A percentile compares a stretch with the other conserved stretches of the same genome.
Conservation (phyloP, 2,888 invertebrate species). For the Dryobotodes eremita region DNA sequence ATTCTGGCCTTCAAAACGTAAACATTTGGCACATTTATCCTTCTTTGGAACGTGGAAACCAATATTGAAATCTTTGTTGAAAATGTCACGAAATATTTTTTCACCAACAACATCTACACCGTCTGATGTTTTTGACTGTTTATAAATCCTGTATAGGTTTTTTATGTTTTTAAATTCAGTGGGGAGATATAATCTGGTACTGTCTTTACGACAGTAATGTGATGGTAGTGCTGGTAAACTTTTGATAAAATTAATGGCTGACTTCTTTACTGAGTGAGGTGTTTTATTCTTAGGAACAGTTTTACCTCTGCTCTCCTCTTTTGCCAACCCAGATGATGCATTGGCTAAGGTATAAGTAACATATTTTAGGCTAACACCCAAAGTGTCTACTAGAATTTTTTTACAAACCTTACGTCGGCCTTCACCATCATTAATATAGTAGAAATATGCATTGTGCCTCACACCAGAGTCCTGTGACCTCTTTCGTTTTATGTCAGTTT, state of each 20-base stretch:
- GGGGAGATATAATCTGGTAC: conserved; percentile 42
- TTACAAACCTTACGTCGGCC: conserved; percentile 35
- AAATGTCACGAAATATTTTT: conserved; percentile 9
- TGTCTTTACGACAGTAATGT: conserved; percentile 47
- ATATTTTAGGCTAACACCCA: conserved; percentile 26
- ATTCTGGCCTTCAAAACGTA: conserved; percentile 35
- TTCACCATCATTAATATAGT: conserved; percentile 50
- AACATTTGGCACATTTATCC: conserved; percentile 51
- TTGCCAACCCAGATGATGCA: conserved; percentile 25
- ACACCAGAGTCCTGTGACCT: conserved; percentile 14
- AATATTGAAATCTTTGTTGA: conserved; percentile 23
- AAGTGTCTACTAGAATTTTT: conserved; percentile 29
- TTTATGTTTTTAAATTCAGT: conserved; percentile 39
- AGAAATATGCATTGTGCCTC: conserved; percentile 27
- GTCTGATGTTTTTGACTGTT: conserved; percentile 4
- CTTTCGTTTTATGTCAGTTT: conserved; percentile 13
- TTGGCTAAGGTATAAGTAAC: conserved; percentile 28
- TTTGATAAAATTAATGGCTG: conserved; percentile 39
- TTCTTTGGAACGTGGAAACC: conserved; percentile 52
- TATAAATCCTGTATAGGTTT: conserved; percentile 14
- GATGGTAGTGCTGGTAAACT: conserved; percentile 42
- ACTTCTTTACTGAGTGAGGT: conserved; percentile 13
- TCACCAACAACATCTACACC: background rate
- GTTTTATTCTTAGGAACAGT: conserved; percentile 43
- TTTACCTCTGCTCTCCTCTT: conserved; percentile 32